A percentile compares a stretch with the other conserved stretches of the same genome.
These are phyloP conservation scores for Odontophorus gujanensis DNA, from an alignment of 2,113 vertebrate species.

Conservation along the genomic window DNA sequence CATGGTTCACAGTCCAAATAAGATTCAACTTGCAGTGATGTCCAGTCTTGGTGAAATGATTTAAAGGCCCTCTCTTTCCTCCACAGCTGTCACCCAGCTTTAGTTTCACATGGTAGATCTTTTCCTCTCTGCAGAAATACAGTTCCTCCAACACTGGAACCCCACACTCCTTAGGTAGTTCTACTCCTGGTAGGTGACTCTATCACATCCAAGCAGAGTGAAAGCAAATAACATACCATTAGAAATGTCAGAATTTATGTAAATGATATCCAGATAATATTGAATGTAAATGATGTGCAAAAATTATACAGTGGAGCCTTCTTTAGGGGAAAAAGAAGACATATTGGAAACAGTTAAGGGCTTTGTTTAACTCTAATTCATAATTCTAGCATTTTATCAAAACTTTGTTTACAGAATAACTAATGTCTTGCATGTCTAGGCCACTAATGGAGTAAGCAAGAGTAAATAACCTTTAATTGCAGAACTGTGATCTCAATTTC, in stretches of 20 bases:
- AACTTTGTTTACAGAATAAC: constrained; percentile 57
- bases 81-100: not conserved
- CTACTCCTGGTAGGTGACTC: not conserved
- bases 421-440: not conserved
- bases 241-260: not conserved
- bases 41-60: not conserved
- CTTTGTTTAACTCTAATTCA: constrained; percentile 67
- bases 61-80: not conserved
- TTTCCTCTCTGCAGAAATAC: not conserved
- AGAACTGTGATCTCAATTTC: not conserved
- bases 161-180: not conserved
- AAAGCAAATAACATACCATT: constrained; percentile 2
- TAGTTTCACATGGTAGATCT: rapidly evolving
- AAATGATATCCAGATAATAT: constrained; percentile 45
- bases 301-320: not conserved
- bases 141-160: not conserved
- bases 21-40: not conserved
- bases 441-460: not conserved
- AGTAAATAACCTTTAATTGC: not conserved
- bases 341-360: constrained; percentile 39
- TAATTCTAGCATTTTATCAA: constrained; percentile 54
- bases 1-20: not conserved
- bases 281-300: constrained; percentile 48
- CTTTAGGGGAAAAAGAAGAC: not conserved
- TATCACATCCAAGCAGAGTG: not conserved